Evolutionary conservation across 1,140 invertebrate species (phyloP).

Genomic region (Sminthurides bifidus): DNA sequence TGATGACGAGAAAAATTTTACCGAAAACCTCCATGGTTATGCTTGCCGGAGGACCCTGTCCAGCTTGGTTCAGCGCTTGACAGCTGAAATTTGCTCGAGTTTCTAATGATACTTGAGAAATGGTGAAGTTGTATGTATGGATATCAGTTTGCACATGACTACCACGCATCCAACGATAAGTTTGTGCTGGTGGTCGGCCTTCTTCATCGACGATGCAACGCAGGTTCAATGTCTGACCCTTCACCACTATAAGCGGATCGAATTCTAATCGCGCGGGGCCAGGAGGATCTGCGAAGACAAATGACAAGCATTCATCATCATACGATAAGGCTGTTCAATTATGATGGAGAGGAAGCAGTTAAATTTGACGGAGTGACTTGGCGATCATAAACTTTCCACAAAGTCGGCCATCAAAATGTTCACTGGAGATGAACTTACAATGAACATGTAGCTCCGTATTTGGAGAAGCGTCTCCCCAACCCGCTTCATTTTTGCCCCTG

Average conservation of each 20-base stretch:
- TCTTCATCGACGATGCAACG: slow-evolving; percentile 67
- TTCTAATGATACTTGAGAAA: slow-evolving; percentile 65
- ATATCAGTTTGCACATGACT: slow-evolving; percentile 56
- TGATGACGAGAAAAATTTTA: slow-evolving; percentile 40
- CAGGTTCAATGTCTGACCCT: slow-evolving; percentile 61
- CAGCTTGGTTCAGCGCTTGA: slow-evolving; percentile 65
- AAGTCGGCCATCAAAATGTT: too few relatives aligned
- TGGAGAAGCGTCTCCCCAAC: slow-evolving; percentile 27
- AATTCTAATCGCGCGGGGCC: slow-evolving; percentile 57
- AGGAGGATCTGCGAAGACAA: slow-evolving; percentile 50
- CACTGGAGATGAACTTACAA: slow-evolving; percentile 46
- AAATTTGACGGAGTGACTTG: not conserved
- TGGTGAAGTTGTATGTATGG: slow-evolving; percentile 57
- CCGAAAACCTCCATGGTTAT: slow-evolving; percentile 64
- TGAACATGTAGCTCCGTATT: slow-evolving; percentile 40
- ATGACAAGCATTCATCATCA: not conserved
- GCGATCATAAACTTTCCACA: not conserved
- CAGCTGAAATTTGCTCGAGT: slow-evolving; percentile 77
- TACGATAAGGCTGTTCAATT: not conserved
- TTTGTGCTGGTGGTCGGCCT: slow-evolving; percentile 59
- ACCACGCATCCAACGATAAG: slow-evolving; percentile 66
- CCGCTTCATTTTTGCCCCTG: slow-evolving; percentile 67
- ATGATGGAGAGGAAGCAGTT: not conserved
- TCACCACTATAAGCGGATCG: slow-evolving; percentile 60
- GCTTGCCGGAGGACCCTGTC: slow-evolving; percentile 57